A percentile compares a stretch with the other conserved stretches of the same genome.
Conservation (phyloP, 2,113 vertebrate genomes). For the Hiodon alosoides region DNA sequence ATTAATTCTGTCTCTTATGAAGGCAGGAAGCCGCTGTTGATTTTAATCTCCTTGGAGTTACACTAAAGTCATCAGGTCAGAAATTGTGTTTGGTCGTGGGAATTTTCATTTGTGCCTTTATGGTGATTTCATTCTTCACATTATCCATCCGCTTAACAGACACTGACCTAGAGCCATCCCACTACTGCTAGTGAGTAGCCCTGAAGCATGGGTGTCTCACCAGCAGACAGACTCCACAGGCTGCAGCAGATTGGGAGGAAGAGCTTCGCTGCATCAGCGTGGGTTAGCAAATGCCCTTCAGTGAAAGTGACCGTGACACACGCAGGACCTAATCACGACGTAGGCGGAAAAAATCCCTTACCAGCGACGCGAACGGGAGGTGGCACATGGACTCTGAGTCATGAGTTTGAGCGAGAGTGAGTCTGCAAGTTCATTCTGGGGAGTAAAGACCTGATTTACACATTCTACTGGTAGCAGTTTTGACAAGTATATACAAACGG, state of each 20-base stretch:
- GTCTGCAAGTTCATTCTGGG: too few relatives aligned
- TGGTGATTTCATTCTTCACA: neutral
- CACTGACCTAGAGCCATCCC: neutral
- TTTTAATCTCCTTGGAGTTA: slow-evolving; percentile 7
- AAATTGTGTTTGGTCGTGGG: slow-evolving; percentile 6
- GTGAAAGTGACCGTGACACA: slow-evolving; percentile 1
- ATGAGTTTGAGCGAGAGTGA: too few relatives aligned
- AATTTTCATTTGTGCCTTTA: neutral
- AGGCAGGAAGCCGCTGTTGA: slow-evolving; percentile 24
- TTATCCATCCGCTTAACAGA: neutral
- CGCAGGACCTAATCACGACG: neutral
- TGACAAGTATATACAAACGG: too few relatives aligned
- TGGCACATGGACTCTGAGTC: too few relatives aligned
- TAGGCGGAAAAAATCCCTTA: too few relatives aligned
- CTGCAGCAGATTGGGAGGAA: neutral
- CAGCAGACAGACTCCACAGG: neutral
- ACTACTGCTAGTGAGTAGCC: neutral
- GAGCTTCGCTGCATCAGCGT: neutral
- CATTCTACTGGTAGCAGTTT: too few relatives aligned
- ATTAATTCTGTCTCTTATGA: slow-evolving; percentile 13
- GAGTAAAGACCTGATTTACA: too few relatives aligned
- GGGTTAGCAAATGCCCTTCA: neutral
- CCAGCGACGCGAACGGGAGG: too few relatives aligned
- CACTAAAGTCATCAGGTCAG: slow-evolving; percentile 20
- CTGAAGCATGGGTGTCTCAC: neutral